Base-by-base conservation (phyloP, 2,888 invertebrate genomes). In the Pterobdella sp. region DNA sequence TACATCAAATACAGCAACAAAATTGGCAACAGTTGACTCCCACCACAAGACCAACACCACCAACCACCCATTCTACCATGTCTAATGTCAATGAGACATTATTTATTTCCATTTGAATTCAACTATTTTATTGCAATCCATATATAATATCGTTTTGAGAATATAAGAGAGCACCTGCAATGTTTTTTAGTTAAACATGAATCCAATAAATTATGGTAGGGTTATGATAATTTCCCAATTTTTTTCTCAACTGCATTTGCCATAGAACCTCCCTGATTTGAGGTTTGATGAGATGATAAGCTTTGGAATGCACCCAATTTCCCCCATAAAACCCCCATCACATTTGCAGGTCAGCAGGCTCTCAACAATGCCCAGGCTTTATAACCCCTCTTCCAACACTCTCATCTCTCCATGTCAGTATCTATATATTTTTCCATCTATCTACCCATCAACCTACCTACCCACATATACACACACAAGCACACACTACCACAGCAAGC, bases 31-130 rank as follows among this genome's bases (percentile, higher is more conserved):
- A 1, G n/a, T 35, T 34, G n/a, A 32, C 3, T n/a, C 32, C 1
- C 1, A n/a, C 35, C 31, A 32, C 35, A 67, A 14, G 14, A 36
- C 31, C 49, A 36, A 36, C 68, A 22, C n/a, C 68, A 14, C n/a
- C 14, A 32, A 29, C 68, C 36, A 67, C 68, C 68, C n/a, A 14
- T 36, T 14, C 68, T 22, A 67, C 68, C 32, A 29, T 36, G 7
- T 7, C 49, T n/a, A n/a, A n/a, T n/a, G n/a, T n/a, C n/a, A n/a
- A n/a, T n/a, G n/a, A n/a, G n/a, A n/a, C n/a, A n/a, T n/a, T n/a
- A n/a, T n/a, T n/a, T n/a, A n/a, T n/a, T n/a, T n/a, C n/a, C n/a
- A n/a, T n/a, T n/a, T n/a, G n/a, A n/a, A n/a, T n/a, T n/a, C n/a
- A n/a, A n/a, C n/a, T n/a, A n/a, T n/a, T n/a, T n/a, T n/a, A n/a